Conservation (phyloP, 2,797 vertebrate species). For the Trematomus bernacchii region DNA sequence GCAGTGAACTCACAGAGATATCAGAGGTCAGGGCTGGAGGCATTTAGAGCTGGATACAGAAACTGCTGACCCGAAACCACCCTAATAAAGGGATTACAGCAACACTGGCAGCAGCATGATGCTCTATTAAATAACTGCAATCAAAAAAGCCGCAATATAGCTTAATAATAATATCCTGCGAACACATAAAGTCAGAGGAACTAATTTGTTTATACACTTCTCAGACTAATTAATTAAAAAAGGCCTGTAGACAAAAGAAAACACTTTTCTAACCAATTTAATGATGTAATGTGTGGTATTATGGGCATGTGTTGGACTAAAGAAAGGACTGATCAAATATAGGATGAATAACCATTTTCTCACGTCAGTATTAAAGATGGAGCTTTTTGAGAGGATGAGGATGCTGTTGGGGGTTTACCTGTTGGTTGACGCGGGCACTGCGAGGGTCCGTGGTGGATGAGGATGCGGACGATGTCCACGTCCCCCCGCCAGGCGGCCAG, state of each 20-base stretch:
- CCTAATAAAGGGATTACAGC: neutral
- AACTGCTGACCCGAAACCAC: neutral
- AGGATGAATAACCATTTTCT: neutral
- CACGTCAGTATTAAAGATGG: neutral
- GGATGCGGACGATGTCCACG: constrained; percentile 96
- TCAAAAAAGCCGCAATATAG: neutral
- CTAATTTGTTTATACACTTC: neutral
- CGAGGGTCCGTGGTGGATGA: constrained; percentile 93
- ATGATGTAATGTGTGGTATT: neutral
- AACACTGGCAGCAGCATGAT: neutral
- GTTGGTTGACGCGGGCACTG: constrained; percentile 96
- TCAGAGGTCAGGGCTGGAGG: neutral
- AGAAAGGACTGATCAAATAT: neutral
- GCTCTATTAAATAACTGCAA: neutral
- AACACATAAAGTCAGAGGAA: neutral
- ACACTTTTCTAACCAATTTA: neutral
- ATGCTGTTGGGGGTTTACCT: constrained; percentile 81
- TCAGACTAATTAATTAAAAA: neutral
- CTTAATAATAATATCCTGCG: neutral
- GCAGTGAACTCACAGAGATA: neutral
- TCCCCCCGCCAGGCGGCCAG: constrained; percentile 97
- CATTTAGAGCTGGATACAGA: neutral
- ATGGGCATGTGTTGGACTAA: neutral
- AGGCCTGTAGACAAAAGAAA: neutral
- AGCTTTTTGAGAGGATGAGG: neutral